Evolutionary conservation across 2,888 invertebrate genomes (phyloP).

Genomic region (Drosophila neutralis): DNA sequence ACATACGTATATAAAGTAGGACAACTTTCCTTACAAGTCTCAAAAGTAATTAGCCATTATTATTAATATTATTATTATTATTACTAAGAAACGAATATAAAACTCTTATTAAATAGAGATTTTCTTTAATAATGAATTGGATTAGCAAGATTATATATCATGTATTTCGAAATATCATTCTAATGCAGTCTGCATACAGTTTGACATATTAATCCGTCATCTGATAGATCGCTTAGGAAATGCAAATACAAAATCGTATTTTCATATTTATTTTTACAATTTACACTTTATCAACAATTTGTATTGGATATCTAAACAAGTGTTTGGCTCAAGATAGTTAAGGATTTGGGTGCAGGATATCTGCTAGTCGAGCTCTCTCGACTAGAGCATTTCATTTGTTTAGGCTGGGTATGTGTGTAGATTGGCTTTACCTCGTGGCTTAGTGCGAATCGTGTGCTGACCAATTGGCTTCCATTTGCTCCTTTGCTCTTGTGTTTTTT

Average conservation of each 20-base stretch:
- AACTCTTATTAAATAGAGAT: no score
- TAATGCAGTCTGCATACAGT: no score
- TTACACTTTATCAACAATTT: neutral
- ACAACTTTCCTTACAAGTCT: neutral
- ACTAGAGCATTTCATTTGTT: neutral
- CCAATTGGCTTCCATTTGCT: constrained; percentile 19
- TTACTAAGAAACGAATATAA: neutral
- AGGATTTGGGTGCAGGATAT: neutral
- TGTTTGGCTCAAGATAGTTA: neutral
- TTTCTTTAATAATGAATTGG: no score
- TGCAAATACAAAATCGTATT: neutral
- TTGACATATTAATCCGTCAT: neutral
- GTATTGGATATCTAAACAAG: neutral
- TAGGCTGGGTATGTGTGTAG: neutral
- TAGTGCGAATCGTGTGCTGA: constrained; percentile 11
- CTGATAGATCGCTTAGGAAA: neutral
- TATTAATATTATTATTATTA: neutral
- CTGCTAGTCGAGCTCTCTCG: neutral
- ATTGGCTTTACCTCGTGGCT: neutral
- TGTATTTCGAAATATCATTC: no score
- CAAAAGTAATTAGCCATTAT: neutral
- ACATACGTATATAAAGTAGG: neutral
- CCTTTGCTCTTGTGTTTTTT: constrained; percentile 11
- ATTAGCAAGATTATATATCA: no score
- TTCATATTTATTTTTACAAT: neutral